Evolutionary conservation across 2,113 vertebrate species (phyloP), one percentile per base, ranked within the genome.

Genomic region (Tiliqua scincoides): DNA sequence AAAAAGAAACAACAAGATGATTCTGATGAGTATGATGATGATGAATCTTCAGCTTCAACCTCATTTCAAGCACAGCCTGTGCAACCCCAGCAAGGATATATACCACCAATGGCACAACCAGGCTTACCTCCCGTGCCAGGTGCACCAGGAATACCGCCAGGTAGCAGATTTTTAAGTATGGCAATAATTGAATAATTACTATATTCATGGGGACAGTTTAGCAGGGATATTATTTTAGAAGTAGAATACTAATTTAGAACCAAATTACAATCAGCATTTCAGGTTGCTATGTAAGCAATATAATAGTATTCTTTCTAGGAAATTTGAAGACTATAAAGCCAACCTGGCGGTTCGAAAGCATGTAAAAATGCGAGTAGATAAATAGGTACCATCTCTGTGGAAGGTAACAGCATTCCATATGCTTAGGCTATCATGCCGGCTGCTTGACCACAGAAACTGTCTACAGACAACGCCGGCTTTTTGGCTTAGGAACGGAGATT

Each of bases 1-100:
- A 99, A 99, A 92, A 99, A 98, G 95, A 99, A 99, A 81, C 97
- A 97, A 81, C 98, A 98, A 89, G 99, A 99, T 82, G 98, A 99
- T 95, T 99, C 99, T 48, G 99, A 99, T 91, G 98, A 99, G 2
- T 98, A 98, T 9, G 98, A 99, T 27, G 98, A 99, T 17, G 98
- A 99, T 3, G 98, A 99, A 23, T 96, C 97, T 89, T 97, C 97
- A 83, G 96, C 99, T 54, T 99, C 98, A 52, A 98, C 98, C 68
- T 98, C 99, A 43, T 97, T 96, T 95, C 98, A 97, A 8, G 97
- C 97, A 78, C 96, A 97, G n/a, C 93, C 96, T 61, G 95, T 98
- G 85, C 98, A 98, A 86, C 97, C 98, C 0, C 99, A 98, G 75
- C 92, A 97, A 71, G 96, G 96, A 40, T 99, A 98, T 73, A 97